A percentile compares a stretch with the other conserved stretches of the same genome.
These are phyloP conservation scores for Alentia gelatinosa DNA, from an alignment of 2,888 invertebrate genomes.

Conservation along the genomic window DNA sequence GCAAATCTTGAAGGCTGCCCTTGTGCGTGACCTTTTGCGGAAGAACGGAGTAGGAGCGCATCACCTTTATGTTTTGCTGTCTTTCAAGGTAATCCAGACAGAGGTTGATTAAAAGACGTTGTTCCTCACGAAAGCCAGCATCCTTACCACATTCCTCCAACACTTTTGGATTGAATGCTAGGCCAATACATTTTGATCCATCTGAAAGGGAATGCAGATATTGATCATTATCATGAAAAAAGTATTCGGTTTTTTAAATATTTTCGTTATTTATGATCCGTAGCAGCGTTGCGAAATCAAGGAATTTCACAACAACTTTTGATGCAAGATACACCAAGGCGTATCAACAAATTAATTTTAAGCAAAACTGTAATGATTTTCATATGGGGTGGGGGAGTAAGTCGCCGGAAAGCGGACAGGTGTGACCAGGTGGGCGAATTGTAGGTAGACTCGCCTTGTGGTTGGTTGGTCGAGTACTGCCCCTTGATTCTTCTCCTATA, in stretches of 20 bases:
- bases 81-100: constrained; percentile 75
- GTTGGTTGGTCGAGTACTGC: no score
- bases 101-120: constrained; percentile 73
- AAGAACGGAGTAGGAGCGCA: constrained; percentile 70
- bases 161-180: constrained; percentile 75
- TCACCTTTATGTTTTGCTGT: constrained; percentile 70
- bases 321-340: no score
- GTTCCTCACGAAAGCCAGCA: constrained; percentile 68
- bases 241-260: not conserved
- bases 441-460: no score
- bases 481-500: no score
- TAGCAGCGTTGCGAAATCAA: no score
- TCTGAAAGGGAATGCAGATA: not conserved
- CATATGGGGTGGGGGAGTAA: no score
- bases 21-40: constrained; percentile 66
- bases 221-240: not conserved
- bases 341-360: no score
- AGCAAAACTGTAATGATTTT: no score
- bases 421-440: no score
- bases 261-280: no score
- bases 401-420: no score
- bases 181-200: constrained; percentile 65
- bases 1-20: constrained; percentile 70
- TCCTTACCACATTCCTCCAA: constrained; percentile 72
- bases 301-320: no score